Evolutionary conservation across 1,140 invertebrate genomes (phyloP).

Genomic region (Drosophila grimshawi): DNA sequence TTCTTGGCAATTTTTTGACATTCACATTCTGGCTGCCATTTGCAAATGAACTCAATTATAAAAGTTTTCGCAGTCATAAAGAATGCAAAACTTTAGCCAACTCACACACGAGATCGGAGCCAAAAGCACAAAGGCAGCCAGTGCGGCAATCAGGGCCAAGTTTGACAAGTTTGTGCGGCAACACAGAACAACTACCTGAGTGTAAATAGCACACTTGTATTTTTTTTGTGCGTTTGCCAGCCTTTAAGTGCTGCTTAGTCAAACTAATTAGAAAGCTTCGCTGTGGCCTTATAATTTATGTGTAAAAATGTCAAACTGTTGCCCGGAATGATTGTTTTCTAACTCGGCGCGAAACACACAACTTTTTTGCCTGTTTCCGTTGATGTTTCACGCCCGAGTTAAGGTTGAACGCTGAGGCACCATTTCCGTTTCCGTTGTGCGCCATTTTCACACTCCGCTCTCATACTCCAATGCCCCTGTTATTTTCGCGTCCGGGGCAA

Average conservation of each 20-base stretch:
- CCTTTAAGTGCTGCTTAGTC: neutral
- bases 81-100: slow-evolving; percentile 44
- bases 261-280: neutral
- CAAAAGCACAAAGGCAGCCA: neutral
- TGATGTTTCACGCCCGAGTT: slow-evolving; percentile 22
- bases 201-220: neutral
- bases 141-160: slow-evolving; percentile 15
- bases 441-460: slow-evolving; percentile 21
- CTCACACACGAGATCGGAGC: slow-evolving; percentile 6
- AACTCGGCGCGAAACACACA: neutral
- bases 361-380: slow-evolving; percentile 23
- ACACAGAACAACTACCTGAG: slow-evolving; percentile 2
- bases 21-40: slow-evolving; percentile 28
- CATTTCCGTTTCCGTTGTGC: slow-evolving; percentile 54
- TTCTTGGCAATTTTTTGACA: slow-evolving; percentile 1
- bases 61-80: slow-evolving; percentile 50
- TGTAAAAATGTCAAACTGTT: neutral
- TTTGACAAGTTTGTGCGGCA: slow-evolving; percentile 8
- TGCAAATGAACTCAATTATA: slow-evolving; percentile 59
- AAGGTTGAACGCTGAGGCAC: slow-evolving; percentile 53
- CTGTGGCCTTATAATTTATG: neutral
- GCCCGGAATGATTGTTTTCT: too few relatives aligned
- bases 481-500: slow-evolving; percentile 17
- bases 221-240: slow-evolving; percentile 2
- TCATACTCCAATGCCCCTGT: neutral